phyloP scores from a whole-genome alignment of 2,797 vertebrate genomes.

The Pantherophis alleghaniensis region DNA sequence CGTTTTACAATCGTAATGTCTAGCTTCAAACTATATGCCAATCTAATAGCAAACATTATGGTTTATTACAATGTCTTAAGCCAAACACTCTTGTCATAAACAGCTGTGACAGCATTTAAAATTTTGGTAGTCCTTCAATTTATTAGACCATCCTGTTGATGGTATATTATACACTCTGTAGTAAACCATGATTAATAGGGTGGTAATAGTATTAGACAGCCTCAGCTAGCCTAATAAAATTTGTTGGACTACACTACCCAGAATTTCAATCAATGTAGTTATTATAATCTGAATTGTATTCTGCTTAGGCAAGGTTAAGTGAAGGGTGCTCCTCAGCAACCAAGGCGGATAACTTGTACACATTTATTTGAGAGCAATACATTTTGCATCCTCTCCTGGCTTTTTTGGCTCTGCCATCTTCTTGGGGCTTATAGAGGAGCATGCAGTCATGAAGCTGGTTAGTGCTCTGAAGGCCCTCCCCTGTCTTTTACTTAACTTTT shows the following conservation, averaged over 20 bases:
- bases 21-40: not conserved
- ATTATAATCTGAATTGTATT: not conserved
- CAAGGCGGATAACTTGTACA: not conserved
- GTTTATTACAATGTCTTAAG: not conserved
- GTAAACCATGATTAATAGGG: not conserved
- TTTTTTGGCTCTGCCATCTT: not conserved
- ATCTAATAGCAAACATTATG: not conserved
- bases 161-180: conserved; percentile 24
- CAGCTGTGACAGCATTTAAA: not conserved
- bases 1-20: not conserved
- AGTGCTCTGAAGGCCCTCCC: not conserved
- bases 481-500: not conserved
- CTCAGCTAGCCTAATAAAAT: not conserved
- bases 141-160: conserved; percentile 18
- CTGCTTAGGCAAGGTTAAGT: not conserved
- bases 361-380: not conserved
- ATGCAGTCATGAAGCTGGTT: not conserved
- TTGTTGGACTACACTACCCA: not conserved
- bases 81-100: not conserved
- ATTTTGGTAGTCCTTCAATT: conserved; percentile 22
- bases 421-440: not conserved
- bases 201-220: conserved; percentile 21
- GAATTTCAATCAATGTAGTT: not conserved
- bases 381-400: not conserved
- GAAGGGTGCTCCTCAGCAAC: not conserved